Base-by-base conservation (phyloP, 2,797 vertebrate species). In the Coregonus sp. region DNA sequence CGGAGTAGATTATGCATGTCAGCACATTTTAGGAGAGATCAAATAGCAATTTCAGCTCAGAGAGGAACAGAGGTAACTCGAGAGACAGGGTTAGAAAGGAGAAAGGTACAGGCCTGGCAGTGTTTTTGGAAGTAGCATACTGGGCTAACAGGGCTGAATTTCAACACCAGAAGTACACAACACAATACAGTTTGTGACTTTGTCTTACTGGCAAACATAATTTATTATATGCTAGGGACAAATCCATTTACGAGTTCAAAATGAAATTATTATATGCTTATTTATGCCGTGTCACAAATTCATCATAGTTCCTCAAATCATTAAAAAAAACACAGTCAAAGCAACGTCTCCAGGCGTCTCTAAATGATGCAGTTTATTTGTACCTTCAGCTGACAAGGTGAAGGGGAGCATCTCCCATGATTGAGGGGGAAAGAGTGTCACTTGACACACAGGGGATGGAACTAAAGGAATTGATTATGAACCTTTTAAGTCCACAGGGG, bases 281-380 rank as follows among this genome's bases (percentile, higher is more conserved):
- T 63, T 63, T 63, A 7, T 25, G 9, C 20, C 4, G 11, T 20
- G 5, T 1, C 11, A 63, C 25, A 63, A 6, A 25, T 25, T 7
- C 20, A 11, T 1, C 9, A 25, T 61, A 9, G 59, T 61, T 61
- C n/a, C n/a, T 25, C 2, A 25, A 20, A 61, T 40, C 40, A 40
- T 47, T 0, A 61, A 61, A 61, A 25, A 61, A 6, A 83, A 78
- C 70, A 75, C 31, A 77, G 81, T 76, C n/a, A n/a, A 72, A 54
- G 54, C 50, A 73, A 78, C 67, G 56, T 77, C 77, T 75, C 80
- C 68, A 65, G 73, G 71, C 80, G 71, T 54, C 78, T 80, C 75
- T 78, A 82, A 80, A 84, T 54, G 70, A 85, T 78, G 67, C 71
- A 37, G 78, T 80, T 75, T 73, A 76, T 81, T 80, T 79, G 70